Evolutionary conservation across 2,113 vertebrate genomes (phyloP).

Genomic region (Megaleporinus macrocephalus): DNA sequence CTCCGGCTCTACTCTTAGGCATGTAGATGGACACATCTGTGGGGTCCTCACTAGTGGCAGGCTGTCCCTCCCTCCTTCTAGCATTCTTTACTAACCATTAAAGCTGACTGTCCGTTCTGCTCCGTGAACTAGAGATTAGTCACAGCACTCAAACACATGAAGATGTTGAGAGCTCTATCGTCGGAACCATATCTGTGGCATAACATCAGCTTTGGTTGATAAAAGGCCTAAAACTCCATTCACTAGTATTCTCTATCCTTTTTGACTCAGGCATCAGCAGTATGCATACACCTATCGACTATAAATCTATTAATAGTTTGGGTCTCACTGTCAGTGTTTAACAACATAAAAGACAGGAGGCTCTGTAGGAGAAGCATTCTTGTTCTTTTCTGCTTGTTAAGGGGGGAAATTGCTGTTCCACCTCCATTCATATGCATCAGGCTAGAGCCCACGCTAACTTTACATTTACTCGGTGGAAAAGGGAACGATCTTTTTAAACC

Average conservation of each 20-base stretch:
- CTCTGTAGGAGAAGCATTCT: slow-evolving; percentile 19
- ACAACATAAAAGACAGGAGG: not conserved
- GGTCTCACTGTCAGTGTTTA: not conserved
- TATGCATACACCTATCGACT: not conserved
- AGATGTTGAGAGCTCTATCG: slow-evolving; percentile 40
- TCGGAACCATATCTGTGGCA: slow-evolving; percentile 18
- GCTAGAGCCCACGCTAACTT: slow-evolving; percentile 26
- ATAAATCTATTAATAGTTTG: not conserved
- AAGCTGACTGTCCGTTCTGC: slow-evolving; percentile 52
- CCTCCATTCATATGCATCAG: slow-evolving; percentile 26
- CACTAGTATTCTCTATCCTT: not conserved
- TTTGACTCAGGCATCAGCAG: slow-evolving; percentile 16
- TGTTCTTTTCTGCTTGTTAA: slow-evolving; percentile 29
- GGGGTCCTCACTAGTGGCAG: slow-evolving; percentile 77
- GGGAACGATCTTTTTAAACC: slow-evolving; percentile 46
- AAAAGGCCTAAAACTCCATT: not conserved
- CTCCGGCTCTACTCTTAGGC: slow-evolving; percentile 47
- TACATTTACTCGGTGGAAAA: slow-evolving; percentile 34
- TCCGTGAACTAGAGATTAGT: slow-evolving; percentile 44
- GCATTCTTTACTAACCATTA: slow-evolving; percentile 84
- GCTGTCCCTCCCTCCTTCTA: slow-evolving; percentile 69
- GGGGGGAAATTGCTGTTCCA: slow-evolving; percentile 26
- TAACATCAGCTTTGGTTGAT: not conserved
- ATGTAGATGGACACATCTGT: slow-evolving; percentile 72
- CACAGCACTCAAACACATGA: slow-evolving; percentile 16